These are phyloP conservation scores for Prinia subflava DNA, from an alignment of 2,113 vertebrate species.

Conservation along the genomic window DNA sequence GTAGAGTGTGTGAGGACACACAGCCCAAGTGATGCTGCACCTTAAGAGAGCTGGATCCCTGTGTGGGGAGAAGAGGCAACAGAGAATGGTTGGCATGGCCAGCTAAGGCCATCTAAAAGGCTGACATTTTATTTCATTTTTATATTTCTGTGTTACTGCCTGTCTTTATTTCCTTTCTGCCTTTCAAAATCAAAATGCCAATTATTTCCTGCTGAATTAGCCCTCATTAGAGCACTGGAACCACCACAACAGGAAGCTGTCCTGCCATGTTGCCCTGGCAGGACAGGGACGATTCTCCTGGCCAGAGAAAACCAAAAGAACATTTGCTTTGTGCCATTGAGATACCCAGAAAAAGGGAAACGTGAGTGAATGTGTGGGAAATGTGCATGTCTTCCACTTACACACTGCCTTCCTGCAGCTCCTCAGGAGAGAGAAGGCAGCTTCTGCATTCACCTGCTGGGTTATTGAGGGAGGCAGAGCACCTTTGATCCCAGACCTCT, in stretches of 20 bases:
- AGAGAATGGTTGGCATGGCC: not conserved
- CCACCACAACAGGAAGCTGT: not conserved
- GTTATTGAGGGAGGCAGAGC: not conserved
- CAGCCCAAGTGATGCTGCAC: not conserved
- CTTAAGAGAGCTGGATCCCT: not conserved
- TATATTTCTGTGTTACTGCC: not conserved
- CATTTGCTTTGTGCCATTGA: not conserved
- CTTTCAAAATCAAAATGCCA: not conserved
- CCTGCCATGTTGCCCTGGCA: not conserved
- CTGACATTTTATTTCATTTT: not conserved
- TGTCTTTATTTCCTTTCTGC: not conserved
- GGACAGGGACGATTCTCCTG: not conserved
- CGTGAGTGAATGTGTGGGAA: fast-evolving
- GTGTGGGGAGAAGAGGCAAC: not conserved
- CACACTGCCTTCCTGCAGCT: not conserved
- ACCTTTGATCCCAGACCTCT: not conserved
- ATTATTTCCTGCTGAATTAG: not conserved
- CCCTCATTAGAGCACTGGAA: not conserved
- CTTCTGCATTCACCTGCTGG: not conserved
- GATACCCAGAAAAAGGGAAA: not conserved
- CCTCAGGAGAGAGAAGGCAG: not conserved
- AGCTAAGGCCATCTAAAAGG: not conserved
- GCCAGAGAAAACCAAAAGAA: not conserved
- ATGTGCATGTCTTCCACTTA: not conserved
- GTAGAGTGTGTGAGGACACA: fast-evolving